Conservation (phyloP, 2,113 vertebrate genomes). For the Uropsilus gracilis region DNA sequence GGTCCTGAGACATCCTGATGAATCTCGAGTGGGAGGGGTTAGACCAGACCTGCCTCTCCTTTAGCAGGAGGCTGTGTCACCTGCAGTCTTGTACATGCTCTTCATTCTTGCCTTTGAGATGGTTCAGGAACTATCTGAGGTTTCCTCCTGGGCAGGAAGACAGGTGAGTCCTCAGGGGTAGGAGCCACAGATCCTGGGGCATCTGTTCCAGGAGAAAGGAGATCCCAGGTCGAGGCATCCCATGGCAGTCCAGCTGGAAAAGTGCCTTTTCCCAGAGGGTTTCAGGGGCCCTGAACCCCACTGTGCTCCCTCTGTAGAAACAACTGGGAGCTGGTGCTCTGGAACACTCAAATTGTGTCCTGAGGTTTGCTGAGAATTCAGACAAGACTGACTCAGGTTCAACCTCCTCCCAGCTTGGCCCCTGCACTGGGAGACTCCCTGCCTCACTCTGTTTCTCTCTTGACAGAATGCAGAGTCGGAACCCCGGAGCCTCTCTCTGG, state of each 20-base stretch:
- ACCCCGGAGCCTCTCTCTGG: conserved; percentile 93
- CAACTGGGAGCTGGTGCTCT: not conserved
- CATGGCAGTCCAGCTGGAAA: not conserved
- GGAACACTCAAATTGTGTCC: not conserved
- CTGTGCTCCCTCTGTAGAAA: not conserved
- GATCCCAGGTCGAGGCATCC: not conserved
- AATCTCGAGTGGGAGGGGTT: not conserved
- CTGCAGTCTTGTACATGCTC: not conserved
- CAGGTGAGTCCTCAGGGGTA: not conserved
- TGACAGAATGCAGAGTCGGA: conserved; percentile 94
- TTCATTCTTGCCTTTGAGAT: not conserved
- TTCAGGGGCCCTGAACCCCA: not conserved
- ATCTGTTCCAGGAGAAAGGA: not conserved
- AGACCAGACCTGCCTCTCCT: not conserved
- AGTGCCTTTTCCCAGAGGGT: not conserved
- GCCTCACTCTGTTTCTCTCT: conserved; percentile 44
- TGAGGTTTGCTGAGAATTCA: not conserved
- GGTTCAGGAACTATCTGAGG: not conserved
- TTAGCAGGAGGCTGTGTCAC: not conserved
- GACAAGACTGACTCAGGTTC: not conserved
- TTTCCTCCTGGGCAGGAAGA: not conserved
- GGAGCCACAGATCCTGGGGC: not conserved
- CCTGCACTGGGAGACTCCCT: not conserved
- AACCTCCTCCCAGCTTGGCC: not conserved
- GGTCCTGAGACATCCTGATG: no score